These are phyloP conservation scores for Temnothorax ravouxi DNA, from an alignment of 2,888 invertebrate species.

Conservation along the genomic window DNA sequence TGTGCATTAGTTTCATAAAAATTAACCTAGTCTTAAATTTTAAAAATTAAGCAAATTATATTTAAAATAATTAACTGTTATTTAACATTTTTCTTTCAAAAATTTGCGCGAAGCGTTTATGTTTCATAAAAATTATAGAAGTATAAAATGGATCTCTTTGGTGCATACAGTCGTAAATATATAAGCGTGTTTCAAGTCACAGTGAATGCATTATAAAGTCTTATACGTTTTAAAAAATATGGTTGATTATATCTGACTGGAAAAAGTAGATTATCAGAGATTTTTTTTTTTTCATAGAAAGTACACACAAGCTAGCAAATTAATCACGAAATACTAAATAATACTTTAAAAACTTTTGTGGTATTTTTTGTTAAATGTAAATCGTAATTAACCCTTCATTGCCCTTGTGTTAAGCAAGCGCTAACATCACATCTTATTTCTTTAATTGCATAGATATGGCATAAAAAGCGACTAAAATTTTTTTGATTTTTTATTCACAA, in stretches of 20 bases:
- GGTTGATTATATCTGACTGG: constrained; percentile 13
- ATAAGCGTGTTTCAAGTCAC: constrained; percentile 57
- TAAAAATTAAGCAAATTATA: constrained; percentile 54
- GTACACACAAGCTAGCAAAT: constrained; percentile 51
- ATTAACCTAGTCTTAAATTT: constrained; percentile 36
- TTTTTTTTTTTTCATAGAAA: constrained; percentile 42
- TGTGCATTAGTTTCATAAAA: constrained; percentile 13
- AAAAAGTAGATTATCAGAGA: constrained; percentile 33
- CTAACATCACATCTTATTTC: too few relatives aligned
- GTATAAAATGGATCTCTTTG: constrained; percentile 71
- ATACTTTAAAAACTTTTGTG: constrained; percentile 1
- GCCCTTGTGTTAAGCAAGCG: too few relatives aligned
- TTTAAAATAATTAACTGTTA: constrained; percentile 28
- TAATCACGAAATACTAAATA: constrained; percentile 30
- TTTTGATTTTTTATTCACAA: too few relatives aligned
- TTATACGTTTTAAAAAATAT: constrained; percentile 4
- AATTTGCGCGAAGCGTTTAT: constrained; percentile 2
- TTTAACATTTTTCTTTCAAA: constrained; percentile 12
- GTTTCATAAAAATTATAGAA: constrained; percentile 51
- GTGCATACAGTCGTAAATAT: constrained; percentile 56
- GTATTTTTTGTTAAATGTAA: constrained; percentile 36
- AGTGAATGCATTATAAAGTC: constrained; percentile 14
- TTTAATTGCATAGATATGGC: too few relatives aligned
- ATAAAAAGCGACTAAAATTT: too few relatives aligned
- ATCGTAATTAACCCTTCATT: constrained; percentile 23